Evolutionary conservation across 2,888 invertebrate species (phyloP), one percentile per base, ranked within the genome.

Genomic region (Priocnemis perturbator): DNA sequence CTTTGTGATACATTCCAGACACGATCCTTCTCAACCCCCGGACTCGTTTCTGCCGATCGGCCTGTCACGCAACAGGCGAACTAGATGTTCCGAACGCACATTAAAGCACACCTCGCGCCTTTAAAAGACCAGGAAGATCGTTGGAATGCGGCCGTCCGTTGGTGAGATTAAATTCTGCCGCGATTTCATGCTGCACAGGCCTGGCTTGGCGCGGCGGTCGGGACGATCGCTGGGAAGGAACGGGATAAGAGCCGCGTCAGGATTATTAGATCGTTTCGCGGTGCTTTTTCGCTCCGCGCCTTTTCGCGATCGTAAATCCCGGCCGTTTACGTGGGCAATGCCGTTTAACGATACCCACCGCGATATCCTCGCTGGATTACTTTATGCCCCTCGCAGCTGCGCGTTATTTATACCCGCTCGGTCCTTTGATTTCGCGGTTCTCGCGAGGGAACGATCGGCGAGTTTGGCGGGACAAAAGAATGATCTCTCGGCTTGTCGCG

Each of bases 261-360:
- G 60, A 50, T 50, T 52, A 52, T 52, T 61, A 58, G 45, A 58
- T 19, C 58, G n/a, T 45, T 45, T 58, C 21, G 45, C 9, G 44
- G 19, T 5, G 23, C 37, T 58, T 58, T 58, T 58, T 44, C 44
- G 17, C 30, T 20, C 45, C 21, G 45, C 44, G 15, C 20, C 21
- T 56, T 44, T 26, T 63, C 67, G 17, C 17, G 62, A 44, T 64
- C 60, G 67, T 70, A 70, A 70, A 70, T 70, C 57, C 52, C 44
- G 26, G 11, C 26, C 59, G 45, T 70, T 66, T 64, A 64, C 55
- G 14, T 52, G 30, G 45, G 21, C 44, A 58, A 44, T n/a, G 44
- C 23, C 48, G 63, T 23, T 60, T 70, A 67, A 70, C 63, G 67
- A 70, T 64, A 50, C 17, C 21, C 44, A 1, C 52, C 19, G 21